phyloP scores from a whole-genome alignment of 2,888 invertebrate species.

The Enoplolaimus lenunculus region DNA sequence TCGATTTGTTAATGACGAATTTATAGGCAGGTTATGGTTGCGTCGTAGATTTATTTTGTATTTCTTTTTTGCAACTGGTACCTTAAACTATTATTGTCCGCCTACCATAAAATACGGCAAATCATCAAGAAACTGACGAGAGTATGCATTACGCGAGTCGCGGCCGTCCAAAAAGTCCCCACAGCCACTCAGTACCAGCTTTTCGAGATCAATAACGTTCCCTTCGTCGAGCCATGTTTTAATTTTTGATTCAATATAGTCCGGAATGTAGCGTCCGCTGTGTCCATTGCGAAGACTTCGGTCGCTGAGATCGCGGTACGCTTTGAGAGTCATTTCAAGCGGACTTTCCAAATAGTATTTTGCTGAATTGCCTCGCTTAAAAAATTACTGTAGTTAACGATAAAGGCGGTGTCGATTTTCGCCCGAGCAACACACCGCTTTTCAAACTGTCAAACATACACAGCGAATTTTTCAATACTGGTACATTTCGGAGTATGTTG shows the following conservation, averaged over 20 bases:
- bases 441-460: no score
- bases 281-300: conserved; percentile 32
- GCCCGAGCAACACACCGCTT: no score
- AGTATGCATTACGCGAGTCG: conserved; percentile 56
- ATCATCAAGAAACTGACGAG: not conserved
- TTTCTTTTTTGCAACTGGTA: no score
- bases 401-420: no score
- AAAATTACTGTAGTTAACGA: no score
- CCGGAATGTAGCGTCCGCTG: conserved; percentile 34
- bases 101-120: not conserved
- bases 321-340: conserved; percentile 39
- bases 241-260: conserved; percentile 56
- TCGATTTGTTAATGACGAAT: no score
- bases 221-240: conserved; percentile 89
- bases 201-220: conserved; percentile 67
- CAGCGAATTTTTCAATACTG: no score
- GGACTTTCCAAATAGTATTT: conserved; percentile 41
- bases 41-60: no score
- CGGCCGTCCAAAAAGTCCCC: conserved; percentile 56
- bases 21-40: no score
- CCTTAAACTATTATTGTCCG: no score
- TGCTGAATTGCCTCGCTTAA: conserved; percentile 41
- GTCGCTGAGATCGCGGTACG: conserved; percentile 15
- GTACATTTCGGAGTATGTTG: no score
- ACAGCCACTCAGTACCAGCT: conserved; percentile 76